Evolutionary conservation across 2,797 vertebrate species (phyloP).

Genomic region (Sandelia bainsii): DNA sequence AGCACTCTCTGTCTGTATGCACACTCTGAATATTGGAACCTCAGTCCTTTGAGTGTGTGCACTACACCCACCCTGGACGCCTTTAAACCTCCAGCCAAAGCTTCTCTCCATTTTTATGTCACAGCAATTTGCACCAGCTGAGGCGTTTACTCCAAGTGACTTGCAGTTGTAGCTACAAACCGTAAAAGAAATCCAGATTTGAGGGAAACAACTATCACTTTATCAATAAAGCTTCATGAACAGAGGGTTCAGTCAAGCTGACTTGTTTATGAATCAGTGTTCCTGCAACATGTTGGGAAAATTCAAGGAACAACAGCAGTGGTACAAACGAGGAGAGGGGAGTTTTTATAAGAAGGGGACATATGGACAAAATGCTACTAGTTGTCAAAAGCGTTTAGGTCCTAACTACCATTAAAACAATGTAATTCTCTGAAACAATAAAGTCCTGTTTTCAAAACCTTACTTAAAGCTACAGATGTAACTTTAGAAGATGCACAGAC

Average conservation of each 20-base stretch:
- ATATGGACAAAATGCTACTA: conserved; percentile 1
- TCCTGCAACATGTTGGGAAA: neutral
- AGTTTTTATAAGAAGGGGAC: neutral
- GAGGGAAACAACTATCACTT: conserved; percentile 19
- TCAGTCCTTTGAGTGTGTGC: conserved; percentile 22
- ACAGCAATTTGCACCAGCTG: conserved; percentile 12
- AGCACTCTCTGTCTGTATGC: neutral
- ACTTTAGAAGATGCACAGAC: no score
- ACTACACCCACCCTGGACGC: conserved; percentile 7
- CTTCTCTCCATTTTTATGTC: conserved; percentile 31
- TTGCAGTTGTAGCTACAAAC: conserved; percentile 12
- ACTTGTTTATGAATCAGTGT: conserved; percentile 22
- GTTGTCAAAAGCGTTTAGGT: no score
- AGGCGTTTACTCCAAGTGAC: conserved; percentile 30
- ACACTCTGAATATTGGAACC: conserved; percentile 13
- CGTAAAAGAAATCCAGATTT: conserved; percentile 27
- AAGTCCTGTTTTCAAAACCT: neutral
- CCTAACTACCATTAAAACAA: neutral
- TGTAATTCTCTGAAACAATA: no score
- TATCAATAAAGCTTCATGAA: neutral
- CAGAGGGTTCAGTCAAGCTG: conserved; percentile 2
- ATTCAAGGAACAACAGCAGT: neutral
- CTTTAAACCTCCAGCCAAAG: conserved; percentile 43
- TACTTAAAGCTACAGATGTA: neutral
- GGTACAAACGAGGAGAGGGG: neutral